Percentiles rank a stretch among this genome's conserved stretches.
These are phyloP conservation scores for Graptemys geographica DNA, from an alignment of 2,797 vertebrate genomes.

Conservation along the genomic window DNA sequence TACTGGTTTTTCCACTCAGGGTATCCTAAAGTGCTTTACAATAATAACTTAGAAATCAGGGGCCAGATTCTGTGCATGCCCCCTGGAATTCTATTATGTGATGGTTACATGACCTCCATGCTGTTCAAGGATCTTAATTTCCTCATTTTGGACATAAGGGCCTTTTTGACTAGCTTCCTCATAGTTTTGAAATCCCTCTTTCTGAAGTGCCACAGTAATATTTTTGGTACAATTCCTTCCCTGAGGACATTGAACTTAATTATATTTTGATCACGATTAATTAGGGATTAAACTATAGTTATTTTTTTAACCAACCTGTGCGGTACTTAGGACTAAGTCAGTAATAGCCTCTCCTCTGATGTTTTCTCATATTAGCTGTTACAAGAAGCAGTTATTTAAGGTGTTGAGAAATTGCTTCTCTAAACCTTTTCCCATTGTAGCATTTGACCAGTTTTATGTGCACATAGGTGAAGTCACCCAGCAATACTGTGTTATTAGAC, in stretches of 20 bases:
- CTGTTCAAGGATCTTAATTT: background rate
- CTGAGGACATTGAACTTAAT: background rate
- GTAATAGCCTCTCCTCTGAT: background rate
- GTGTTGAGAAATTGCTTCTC: background rate
- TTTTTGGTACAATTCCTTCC: background rate
- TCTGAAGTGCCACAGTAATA: background rate
- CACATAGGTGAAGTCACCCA: conserved; percentile 1
- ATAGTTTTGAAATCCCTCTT: background rate
- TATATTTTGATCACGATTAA: background rate
- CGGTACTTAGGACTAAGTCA: background rate
- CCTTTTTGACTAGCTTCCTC: background rate
- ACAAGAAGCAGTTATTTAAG: conserved; percentile 8
- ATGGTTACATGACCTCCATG: background rate
- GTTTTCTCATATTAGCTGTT: background rate
- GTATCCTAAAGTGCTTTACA: background rate
- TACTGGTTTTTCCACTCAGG: background rate
- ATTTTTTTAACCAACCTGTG: background rate
- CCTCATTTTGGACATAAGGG: background rate
- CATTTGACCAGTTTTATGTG: background rate
- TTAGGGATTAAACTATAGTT: background rate
- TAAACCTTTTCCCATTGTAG: background rate
- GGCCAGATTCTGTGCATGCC: fast-evolving
- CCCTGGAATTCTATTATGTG: background rate
- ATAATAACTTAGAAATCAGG: background rate
- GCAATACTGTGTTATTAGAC: conserved; percentile 44